Base-by-base conservation (phyloP, 2,113 vertebrate genomes). In the Daubentonia madagascariensis region DNA sequence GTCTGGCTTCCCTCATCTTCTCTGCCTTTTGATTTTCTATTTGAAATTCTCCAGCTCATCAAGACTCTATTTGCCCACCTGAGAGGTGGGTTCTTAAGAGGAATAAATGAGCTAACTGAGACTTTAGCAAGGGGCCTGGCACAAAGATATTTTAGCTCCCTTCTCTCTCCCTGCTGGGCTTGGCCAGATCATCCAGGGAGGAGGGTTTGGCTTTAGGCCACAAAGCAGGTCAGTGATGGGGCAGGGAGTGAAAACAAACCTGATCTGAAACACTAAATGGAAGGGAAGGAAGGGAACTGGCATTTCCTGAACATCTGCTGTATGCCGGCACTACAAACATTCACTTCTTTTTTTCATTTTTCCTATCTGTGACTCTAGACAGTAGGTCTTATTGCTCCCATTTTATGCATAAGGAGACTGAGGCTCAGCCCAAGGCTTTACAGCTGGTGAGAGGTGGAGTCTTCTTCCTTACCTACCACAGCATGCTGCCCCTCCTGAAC, bases 21-120 rank as follows among this genome's bases (percentile, higher is more conserved):
- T 78, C 48, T 94, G 81, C 67, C 68, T 65, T 95, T 94, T 88
- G 43, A 40, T 90, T 92, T 90, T 76, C 93, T 81, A 3, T 72
- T 90, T 94, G 85, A 88, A 86, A 97, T 13, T 81, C 28, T 40
- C 50, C 9, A 48, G 45, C 18, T 88, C 79, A 61, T 20, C 40
- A n/a, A 52, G 28, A 76, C 76, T 92, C 20, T n/a, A 12, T 45
- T 72, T 57, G 48, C 57, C 50, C 73, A 72, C 67, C 63, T 91
- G 72, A 94, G 23, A 68, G 45, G 32, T 79, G 52, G 20, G 37
- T 83, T 86, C 65, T 97, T 73, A 3, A 80, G 81, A 80, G 28
- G 35, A 88, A 78, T 57, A 54, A 67, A 80, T 70, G 50, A 79
- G 22, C 25, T 7, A 9, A n/a, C 18, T 83, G 59, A 79, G 84